Percentiles rank a stretch among this genome's conserved stretches.
Conservation (phyloP, 2,888 invertebrate genomes). For the Ectemnius continuus region DNA sequence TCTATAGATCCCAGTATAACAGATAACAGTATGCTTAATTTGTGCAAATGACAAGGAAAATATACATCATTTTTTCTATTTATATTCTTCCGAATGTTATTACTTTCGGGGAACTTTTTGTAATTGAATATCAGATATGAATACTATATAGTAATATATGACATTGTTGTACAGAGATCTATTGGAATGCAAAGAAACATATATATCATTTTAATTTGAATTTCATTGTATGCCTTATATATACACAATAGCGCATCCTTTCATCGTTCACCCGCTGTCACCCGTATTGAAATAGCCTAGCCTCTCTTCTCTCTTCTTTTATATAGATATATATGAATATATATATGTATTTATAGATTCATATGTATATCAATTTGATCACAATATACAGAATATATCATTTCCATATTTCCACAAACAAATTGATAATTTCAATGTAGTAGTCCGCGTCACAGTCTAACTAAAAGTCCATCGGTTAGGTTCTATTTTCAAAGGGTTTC, state of each 20-base stretch:
- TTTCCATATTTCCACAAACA: constrained; percentile 38
- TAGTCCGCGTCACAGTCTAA: constrained; percentile 38
- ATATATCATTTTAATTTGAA: constrained; percentile 52
- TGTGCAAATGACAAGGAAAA: constrained; percentile 60
- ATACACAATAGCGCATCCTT: constrained; percentile 65
- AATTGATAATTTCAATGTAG: constrained; percentile 33
- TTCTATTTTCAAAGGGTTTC: constrained; percentile 28
- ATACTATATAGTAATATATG: constrained; percentile 33
- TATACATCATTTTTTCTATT: constrained; percentile 22
- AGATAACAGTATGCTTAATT: constrained; percentile 57
- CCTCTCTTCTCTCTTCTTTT: constrained; percentile 37
- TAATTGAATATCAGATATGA: constrained; percentile 32
- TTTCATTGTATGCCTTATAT: constrained; percentile 61
- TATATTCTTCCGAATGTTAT: constrained; percentile 16
- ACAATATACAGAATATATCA: constrained; percentile 62
- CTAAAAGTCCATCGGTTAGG: constrained; percentile 49
- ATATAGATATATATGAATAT: constrained; percentile 12
- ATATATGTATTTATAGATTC: constrained; percentile 39
- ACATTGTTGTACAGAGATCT: constrained; percentile 57
- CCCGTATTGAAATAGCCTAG: constrained; percentile 65
- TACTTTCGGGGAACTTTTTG: constrained; percentile 9
- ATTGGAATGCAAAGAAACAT: constrained; percentile 64
- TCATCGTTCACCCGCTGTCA: constrained; percentile 42
- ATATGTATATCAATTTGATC: constrained; percentile 57
- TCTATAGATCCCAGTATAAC: constrained; percentile 49